Base-by-base conservation (phyloP, 23 tunicate genomes). In the Styela plicata region DNA sequence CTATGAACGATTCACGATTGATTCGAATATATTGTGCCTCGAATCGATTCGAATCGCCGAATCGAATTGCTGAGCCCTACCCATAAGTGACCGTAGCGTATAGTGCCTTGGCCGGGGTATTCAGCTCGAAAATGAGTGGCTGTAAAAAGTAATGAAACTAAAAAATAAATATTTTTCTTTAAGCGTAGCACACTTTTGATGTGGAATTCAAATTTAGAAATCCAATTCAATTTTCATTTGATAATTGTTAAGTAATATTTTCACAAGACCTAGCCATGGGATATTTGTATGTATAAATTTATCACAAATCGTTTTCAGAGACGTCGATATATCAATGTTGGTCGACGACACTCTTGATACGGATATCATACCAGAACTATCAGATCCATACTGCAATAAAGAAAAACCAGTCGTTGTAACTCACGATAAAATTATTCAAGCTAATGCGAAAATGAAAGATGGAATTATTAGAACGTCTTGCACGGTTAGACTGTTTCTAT, bases 391-490 rank as follows among this genome's bases (percentile, higher is more conserved):
- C 77, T 96, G 97, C 57, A 80, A 91, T 73, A 90, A 90, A 1
- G 75, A 87, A 22, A 33, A 85, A 35, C 99, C 99, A 26, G 91
- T 87, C 10, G 85, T 91, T 1, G 99, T 96, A 67, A 44, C 36
- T 2, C 84, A 63, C 62, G 85, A 87, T 31, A 63, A 84, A 53
- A 86, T 96, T 3, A 68, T 63, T 37, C 80, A 91, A 18, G 97
- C 99, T n/a, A 44, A 52, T 31, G 52, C 80, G 24, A 63, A 37
- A 63, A 96, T 96, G 33, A 82, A 85, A 85, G 66, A 75, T n/a
- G 97, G 94, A 25, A 71, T 96, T 20, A 84, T 96, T 19, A 74
- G 94, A 32, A 96, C 99, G 0, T 97, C 99, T 24, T 91, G 88
- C 74, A 96, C 87, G 78, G 98, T 93, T 80, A 88, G 78, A 44